Conservation (phyloP, 2,888 invertebrate genomes). For the Crioceris asparagi region DNA sequence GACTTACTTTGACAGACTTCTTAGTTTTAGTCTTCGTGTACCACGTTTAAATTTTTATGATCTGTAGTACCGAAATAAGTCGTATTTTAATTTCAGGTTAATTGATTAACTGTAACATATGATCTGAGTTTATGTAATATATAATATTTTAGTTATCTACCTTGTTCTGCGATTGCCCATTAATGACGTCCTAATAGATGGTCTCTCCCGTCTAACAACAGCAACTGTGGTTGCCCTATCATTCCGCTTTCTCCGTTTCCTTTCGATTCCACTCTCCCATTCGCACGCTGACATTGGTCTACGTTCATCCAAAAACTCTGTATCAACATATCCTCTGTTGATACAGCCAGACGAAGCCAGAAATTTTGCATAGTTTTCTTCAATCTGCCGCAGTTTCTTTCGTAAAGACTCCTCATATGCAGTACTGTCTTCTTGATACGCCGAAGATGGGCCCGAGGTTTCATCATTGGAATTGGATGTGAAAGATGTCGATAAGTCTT, state of each 20-base stretch:
- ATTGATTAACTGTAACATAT: too few relatives aligned
- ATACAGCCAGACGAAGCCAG: constrained; percentile 25
- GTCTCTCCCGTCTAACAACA: constrained; percentile 20
- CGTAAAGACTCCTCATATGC: constrained; percentile 20
- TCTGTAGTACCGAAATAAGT: too few relatives aligned
- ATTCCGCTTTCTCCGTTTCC: not conserved
- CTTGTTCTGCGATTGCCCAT: too few relatives aligned
- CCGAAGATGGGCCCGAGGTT: not conserved
- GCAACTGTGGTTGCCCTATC: constrained; percentile 17
- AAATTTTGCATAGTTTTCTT: constrained; percentile 28
- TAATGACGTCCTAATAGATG: too few relatives aligned
- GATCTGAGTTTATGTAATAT: too few relatives aligned
- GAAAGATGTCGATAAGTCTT: not conserved
- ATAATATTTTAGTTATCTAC: too few relatives aligned
- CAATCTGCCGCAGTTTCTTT: constrained; percentile 24
- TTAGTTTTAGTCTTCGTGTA: too few relatives aligned
- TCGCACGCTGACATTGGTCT: constrained; percentile 23
- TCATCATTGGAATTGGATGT: not conserved
- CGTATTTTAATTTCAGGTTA: too few relatives aligned
- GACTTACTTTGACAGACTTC: too few relatives aligned
- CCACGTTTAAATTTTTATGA: too few relatives aligned
- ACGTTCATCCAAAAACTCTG: constrained; percentile 16
- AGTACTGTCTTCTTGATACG: not conserved
- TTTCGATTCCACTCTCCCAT: not conserved
- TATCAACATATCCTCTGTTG: constrained; percentile 24